These are phyloP conservation scores for Dascyllus trimaculatus DNA, from an alignment of 2,113 vertebrate species.

Conservation along the genomic window DNA sequence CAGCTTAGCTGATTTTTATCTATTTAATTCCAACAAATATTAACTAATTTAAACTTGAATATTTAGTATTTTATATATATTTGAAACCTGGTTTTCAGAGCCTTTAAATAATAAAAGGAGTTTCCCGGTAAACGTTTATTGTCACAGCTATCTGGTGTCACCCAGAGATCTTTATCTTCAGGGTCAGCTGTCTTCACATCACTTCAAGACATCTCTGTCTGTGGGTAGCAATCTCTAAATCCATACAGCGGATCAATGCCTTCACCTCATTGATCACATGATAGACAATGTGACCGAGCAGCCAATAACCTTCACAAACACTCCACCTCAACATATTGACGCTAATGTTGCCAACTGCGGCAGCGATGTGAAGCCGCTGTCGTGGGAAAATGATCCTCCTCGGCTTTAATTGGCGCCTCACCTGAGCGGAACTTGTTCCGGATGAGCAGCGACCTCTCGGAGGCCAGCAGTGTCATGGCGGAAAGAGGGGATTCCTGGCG, in stretches of 20 bases:
- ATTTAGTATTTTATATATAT: background rate
- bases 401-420: constrained; percentile 75
- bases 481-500: constrained; percentile 63
- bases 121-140: background rate
- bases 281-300: constrained; percentile 27
- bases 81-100: background rate
- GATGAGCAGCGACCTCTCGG: constrained; percentile 93
- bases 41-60: background rate
- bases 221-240: constrained; percentile 34
- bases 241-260: constrained; percentile 40
- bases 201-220: constrained; percentile 33
- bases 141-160: background rate
- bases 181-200: constrained; percentile 8
- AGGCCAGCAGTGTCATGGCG: constrained; percentile 90
- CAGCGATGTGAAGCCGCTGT: constrained; percentile 18
- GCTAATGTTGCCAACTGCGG: constrained; percentile 36
- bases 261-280: constrained; percentile 36
- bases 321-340: constrained; percentile 26
- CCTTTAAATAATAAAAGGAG: background rate
- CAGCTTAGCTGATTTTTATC: background rate
- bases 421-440: constrained; percentile 94
- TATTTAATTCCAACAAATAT: background rate
- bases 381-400: constrained; percentile 16
- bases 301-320: constrained; percentile 39
- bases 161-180: constrained; percentile 3